Conservation (phyloP, 2,113 vertebrate species). For the Pungitius pungitius region DNA sequence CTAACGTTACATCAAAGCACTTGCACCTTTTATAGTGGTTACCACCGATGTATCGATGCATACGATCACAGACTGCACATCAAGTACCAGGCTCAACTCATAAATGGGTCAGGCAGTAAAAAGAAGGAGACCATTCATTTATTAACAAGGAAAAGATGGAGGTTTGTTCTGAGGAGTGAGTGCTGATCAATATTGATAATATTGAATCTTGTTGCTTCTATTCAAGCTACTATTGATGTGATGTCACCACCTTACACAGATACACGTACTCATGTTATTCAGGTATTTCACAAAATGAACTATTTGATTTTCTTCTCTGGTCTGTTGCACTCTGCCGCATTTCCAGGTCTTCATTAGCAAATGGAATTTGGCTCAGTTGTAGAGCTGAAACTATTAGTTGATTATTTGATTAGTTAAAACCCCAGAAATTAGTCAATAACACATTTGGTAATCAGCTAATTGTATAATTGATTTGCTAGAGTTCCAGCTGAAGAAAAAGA, state of each 20-base stretch:
- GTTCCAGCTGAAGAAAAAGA: background rate
- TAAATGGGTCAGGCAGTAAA: conserved; percentile 3
- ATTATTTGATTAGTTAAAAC: background rate
- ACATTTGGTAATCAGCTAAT: background rate
- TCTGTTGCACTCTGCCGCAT: background rate
- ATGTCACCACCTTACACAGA: background rate
- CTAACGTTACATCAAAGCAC: too few relatives aligned
- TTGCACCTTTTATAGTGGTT: background rate
- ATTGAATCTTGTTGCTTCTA: background rate
- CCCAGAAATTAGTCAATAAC: background rate
- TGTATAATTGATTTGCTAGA: background rate
- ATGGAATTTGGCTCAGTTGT: background rate
- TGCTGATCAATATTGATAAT: conserved; percentile 44
- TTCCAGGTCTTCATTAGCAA: background rate
- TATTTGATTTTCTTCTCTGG: background rate
- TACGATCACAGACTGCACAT: background rate
- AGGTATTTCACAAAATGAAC: background rate
- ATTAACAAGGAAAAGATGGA: conserved; percentile 31
- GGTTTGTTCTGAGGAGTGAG: conserved; percentile 5
- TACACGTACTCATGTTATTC: background rate
- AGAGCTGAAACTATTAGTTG: background rate
- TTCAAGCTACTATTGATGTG: background rate
- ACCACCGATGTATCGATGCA: background rate
- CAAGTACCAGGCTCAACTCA: background rate
- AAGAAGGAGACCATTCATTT: conserved; percentile 21